phyloP scores from a whole-genome alignment of 23 tunicate species.

The Ciona savignyi region DNA sequence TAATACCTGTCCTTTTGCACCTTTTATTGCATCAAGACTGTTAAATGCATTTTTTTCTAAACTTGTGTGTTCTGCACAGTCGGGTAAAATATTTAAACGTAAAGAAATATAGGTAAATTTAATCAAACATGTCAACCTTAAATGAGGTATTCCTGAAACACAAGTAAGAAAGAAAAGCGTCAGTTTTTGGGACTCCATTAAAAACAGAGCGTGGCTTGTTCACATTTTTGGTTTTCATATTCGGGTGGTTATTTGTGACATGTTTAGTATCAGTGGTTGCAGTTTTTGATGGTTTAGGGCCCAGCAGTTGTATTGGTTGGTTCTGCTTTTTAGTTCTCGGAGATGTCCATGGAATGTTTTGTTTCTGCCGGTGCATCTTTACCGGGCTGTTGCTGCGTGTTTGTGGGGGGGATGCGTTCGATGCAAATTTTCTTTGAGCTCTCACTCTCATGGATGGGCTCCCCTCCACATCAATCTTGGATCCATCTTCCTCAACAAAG shows the following conservation, averaged over 20 bases:
- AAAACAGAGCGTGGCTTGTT: constrained; percentile 16
- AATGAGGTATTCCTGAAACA: constrained; percentile 73
- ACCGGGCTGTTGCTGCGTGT: constrained; percentile 60
- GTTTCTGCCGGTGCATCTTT: constrained; percentile 53
- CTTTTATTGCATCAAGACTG: too few relatives aligned
- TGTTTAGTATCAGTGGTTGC: background rate
- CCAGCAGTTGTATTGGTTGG: background rate
- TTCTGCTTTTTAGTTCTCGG: background rate
- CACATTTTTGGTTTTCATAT: too few relatives aligned
- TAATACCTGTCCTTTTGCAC: too few relatives aligned
- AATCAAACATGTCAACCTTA: constrained; percentile 23
- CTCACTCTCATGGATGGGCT: constrained; percentile 12
- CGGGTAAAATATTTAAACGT: background rate
- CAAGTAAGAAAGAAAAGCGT: constrained; percentile 41
- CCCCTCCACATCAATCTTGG: constrained; percentile 11
- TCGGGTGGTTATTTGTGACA: background rate
- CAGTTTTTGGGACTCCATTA: constrained; percentile 50
- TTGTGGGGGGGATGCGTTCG: constrained; percentile 45
- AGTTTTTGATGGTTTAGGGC: background rate
- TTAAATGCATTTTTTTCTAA: too few relatives aligned
- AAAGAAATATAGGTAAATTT: background rate
- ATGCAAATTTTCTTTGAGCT: constrained; percentile 82
- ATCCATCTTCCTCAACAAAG: background rate
- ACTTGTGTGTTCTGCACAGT: background rate
- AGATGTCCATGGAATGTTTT: background rate